A percentile compares a stretch with the other conserved stretches of the same genome.
These are phyloP conservation scores for Brachionus paranguensis DNA, from an alignment of 1,140 invertebrate genomes.

Conservation along the genomic window DNA sequence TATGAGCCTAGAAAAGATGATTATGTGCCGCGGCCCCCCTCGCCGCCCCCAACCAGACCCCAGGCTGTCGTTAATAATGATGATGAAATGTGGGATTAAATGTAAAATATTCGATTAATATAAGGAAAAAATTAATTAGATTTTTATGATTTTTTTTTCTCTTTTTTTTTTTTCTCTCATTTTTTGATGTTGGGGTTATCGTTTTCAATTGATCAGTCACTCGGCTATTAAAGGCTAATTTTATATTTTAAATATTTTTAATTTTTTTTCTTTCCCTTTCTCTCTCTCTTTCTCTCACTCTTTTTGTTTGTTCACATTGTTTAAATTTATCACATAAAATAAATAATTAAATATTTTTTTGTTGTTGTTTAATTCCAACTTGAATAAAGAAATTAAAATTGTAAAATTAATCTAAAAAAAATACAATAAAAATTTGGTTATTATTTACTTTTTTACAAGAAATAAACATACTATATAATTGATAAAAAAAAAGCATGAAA, in stretches of 20 bases:
- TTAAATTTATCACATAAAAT: not conserved
- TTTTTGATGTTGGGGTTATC: not conserved
- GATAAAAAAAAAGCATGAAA: too few relatives aligned
- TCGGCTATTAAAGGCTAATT: not conserved
- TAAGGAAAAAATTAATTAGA: not conserved
- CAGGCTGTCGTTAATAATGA: not conserved
- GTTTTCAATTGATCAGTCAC: not conserved
- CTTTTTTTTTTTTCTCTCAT: too few relatives aligned
- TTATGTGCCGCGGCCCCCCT: not conserved
- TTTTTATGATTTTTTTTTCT: not conserved
- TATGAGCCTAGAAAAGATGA: not conserved
- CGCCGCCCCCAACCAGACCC: not conserved
- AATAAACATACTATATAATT: too few relatives aligned
- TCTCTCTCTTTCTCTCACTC: not conserved
- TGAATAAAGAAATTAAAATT: not conserved
- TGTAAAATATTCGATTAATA: not conserved
- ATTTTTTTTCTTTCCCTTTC: too few relatives aligned
- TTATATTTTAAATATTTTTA: not conserved
- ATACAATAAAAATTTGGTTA: not conserved
- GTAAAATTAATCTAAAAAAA: not conserved
- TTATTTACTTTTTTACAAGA: too few relatives aligned
- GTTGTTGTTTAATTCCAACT: not conserved
- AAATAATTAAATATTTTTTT: not conserved
- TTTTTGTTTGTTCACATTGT: not conserved
- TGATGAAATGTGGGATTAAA: constrained; percentile 28